Percentiles rank a stretch among this genome's conserved stretches.
Evolutionary conservation across 1,140 invertebrate species (phyloP).

Genomic region (Riptortus pedestris): DNA sequence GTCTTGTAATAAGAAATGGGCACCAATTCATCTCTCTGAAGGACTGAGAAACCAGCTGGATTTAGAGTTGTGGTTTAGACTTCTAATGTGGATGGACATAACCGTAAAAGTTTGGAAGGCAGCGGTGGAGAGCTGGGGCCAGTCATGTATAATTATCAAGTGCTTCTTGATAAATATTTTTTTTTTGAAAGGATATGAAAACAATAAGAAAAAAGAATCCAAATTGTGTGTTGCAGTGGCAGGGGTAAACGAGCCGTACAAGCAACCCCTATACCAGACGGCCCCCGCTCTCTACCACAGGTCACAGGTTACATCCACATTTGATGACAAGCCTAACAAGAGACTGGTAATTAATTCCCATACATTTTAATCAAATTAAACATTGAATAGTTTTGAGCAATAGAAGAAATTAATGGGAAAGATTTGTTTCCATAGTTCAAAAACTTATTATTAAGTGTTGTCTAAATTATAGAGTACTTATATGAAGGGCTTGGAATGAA

Average conservation of each 20-base stretch:
- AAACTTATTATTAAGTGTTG: too few species aligned
- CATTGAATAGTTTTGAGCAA: constrained; percentile 25
- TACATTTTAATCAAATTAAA: constrained; percentile 20
- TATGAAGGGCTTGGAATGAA: too few species aligned
- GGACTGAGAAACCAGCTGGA: too few species aligned
- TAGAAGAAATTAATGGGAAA: too few species aligned
- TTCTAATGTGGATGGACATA: not conserved
- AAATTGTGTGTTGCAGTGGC: constrained; percentile 41
- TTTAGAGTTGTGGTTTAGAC: constrained; percentile 13
- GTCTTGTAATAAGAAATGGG: too few species aligned
- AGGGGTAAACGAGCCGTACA: constrained; percentile 28
- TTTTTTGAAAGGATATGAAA: not conserved
- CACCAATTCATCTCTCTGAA: too few species aligned
- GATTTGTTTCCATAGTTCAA: too few species aligned
- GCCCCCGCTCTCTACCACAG: constrained; percentile 39
- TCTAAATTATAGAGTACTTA: too few species aligned
- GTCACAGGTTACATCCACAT: constrained; percentile 41
- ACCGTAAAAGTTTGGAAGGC: constrained; percentile 55
- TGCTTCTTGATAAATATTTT: not conserved
- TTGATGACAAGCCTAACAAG: constrained; percentile 52
- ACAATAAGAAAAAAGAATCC: constrained; percentile 62
- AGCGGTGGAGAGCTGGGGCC: constrained; percentile 56
- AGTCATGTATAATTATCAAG: not conserved
- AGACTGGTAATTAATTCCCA: constrained; percentile 46
- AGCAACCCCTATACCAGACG: constrained; percentile 33